A percentile compares a stretch with the other conserved stretches of the same genome.
phyloP scores from a whole-genome alignment of 2,888 invertebrate genomes.

The Molorchus minor region DNA sequence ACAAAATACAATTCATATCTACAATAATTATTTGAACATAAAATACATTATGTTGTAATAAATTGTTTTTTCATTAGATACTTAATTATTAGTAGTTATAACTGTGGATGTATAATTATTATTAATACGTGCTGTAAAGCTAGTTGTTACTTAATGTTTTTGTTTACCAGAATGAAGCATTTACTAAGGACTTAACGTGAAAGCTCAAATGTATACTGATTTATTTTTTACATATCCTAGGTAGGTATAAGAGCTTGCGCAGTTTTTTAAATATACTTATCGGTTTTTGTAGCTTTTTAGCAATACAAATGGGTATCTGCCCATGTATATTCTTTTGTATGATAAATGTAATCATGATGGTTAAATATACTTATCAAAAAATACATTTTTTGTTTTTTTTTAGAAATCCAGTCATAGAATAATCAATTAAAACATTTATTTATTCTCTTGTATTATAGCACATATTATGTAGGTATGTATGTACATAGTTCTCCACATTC shows the following conservation, averaged over 20 bases:
- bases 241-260: conserved; percentile 39
- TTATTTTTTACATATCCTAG: conserved; percentile 48
- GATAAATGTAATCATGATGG: conserved; percentile 38
- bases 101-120: conserved; percentile 26
- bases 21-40: too few species aligned
- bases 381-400: too few species aligned
- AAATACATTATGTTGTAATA: not conserved
- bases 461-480: too few species aligned
- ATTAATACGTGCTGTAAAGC: conserved; percentile 32
- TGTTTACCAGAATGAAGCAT: conserved; percentile 52
- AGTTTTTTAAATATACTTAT: conserved; percentile 39
- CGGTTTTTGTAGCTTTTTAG: conserved; percentile 45
- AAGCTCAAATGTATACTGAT: conserved; percentile 45
- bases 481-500: too few species aligned
- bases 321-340: conserved; percentile 44
- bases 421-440: too few species aligned
- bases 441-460: too few species aligned
- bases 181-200: conserved; percentile 42
- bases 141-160: conserved; percentile 27
- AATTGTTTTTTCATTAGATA: not conserved
- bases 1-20: not conserved
- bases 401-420: too few species aligned
- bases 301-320: conserved; percentile 32
- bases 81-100: conserved; percentile 7
- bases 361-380: conserved; percentile 14